Conservation (phyloP, 2,888 invertebrate genomes). For the Mimumesa dahlbomi region DNA sequence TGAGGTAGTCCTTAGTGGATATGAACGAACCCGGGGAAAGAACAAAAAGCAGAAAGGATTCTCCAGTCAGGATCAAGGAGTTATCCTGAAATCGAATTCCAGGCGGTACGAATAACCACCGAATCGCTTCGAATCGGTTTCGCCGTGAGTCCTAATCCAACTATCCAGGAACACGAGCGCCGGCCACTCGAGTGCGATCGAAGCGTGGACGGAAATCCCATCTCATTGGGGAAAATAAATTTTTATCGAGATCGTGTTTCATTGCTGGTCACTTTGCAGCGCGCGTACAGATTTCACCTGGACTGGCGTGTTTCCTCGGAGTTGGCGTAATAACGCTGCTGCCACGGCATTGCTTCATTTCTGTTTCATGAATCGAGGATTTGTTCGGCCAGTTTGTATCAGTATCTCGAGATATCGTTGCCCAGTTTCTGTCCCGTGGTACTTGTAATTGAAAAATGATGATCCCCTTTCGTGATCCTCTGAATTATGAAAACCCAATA, state of each 20-base stretch:
- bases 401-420: too few relatives aligned
- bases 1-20: slow-evolving; percentile 7
- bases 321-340: not conserved
- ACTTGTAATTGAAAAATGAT: too few relatives aligned
- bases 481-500: too few relatives aligned
- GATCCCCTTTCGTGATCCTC: too few relatives aligned
- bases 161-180: not conserved
- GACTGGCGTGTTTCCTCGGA: not conserved
- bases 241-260: slow-evolving; percentile 20
- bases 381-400: too few relatives aligned
- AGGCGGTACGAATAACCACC: not conserved
- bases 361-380: not conserved
- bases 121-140: slow-evolving; percentile 31
- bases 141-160: slow-evolving; percentile 16
- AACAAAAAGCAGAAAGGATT: slow-evolving; percentile 12
- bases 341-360: not conserved
- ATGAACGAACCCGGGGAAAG: not conserved
- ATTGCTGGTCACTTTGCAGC: not conserved
- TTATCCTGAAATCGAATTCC: slow-evolving; percentile 23
- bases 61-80: slow-evolving; percentile 2
- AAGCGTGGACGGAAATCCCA: slow-evolving; percentile 9
- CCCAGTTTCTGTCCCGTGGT: too few relatives aligned
- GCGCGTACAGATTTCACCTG: not conserved
- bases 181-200: not conserved
- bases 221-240: slow-evolving; percentile 18